phyloP scores from a whole-genome alignment of 2,888 invertebrate genomes.

The Dendrolimus houi region DNA sequence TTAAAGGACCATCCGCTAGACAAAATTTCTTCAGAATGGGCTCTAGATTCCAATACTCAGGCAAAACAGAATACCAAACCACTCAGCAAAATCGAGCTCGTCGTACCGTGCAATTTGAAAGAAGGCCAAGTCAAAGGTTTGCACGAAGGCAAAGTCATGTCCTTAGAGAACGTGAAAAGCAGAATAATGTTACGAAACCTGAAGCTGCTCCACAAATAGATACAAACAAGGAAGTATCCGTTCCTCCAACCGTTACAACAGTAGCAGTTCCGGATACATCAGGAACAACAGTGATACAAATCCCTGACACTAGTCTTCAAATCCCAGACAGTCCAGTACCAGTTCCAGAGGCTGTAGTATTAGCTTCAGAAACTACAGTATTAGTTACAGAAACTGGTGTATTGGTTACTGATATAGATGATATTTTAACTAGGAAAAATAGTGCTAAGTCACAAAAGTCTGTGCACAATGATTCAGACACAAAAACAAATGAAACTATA shows the following conservation, averaged over 20 bases:
- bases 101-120: slow-evolving; percentile 96
- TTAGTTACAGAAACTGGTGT: slow-evolving; percentile 24
- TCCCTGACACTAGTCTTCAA: slow-evolving; percentile 7
- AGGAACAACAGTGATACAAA: neutral
- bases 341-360: neutral
- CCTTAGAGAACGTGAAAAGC: slow-evolving; percentile 85
- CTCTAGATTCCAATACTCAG: slow-evolving; percentile 94
- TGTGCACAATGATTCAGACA: slow-evolving; percentile 42
- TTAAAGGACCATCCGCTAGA: slow-evolving; percentile 90
- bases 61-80: slow-evolving; percentile 98
- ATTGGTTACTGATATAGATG: slow-evolving; percentile 14
- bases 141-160: slow-evolving; percentile 95
- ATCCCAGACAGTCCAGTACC: neutral
- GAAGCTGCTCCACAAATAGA: slow-evolving; percentile 40
- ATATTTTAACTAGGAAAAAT: slow-evolving; percentile 66
- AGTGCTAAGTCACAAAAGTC: slow-evolving; percentile 77
- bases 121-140: slow-evolving; percentile 97
- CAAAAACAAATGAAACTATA: slow-evolving; percentile 31
- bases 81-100: slow-evolving; percentile 93
- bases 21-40: slow-evolving; percentile 99
- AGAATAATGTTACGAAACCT: slow-evolving; percentile 46
- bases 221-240: slow-evolving; percentile 37
- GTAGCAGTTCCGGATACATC: slow-evolving; percentile 9
- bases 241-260: slow-evolving; percentile 40
- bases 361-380: slow-evolving; percentile 15